phyloP scores from a whole-genome alignment of 2,113 vertebrate species.

The Anthoscopus minutus region DNA sequence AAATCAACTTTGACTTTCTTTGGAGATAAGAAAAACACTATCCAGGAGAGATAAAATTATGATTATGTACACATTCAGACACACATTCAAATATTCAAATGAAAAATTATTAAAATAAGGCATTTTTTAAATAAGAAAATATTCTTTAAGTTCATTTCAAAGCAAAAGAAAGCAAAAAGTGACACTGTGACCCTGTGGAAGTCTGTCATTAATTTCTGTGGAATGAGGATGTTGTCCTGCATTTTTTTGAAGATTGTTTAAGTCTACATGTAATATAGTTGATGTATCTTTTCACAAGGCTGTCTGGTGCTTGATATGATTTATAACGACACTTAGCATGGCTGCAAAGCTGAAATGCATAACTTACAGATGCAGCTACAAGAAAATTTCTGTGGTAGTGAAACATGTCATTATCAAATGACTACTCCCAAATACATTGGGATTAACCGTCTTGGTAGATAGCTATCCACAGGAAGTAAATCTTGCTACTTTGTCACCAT shows the following conservation, averaged over 20 bases:
- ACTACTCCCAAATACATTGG: not conserved
- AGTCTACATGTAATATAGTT: not conserved
- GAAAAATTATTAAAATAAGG: not conserved
- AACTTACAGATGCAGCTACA: not conserved
- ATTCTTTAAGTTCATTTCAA: not conserved
- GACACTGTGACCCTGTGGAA: not conserved
- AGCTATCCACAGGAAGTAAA: not conserved
- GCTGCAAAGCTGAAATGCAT: not conserved
- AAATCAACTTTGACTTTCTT: not conserved
- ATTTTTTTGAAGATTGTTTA: not conserved
- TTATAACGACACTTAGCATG: not conserved
- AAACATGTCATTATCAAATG: not conserved
- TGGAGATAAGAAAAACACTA: not conserved
- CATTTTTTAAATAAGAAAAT: not conserved
- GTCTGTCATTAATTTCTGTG: not conserved
- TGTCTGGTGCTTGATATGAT: not conserved
- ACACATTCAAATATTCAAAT: not conserved
- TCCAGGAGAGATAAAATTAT: not conserved
- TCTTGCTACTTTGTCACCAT: not conserved
- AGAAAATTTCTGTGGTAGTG: not conserved
- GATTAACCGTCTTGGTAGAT: not conserved
- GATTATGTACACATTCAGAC: accelerated
- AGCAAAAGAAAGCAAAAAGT: not conserved
- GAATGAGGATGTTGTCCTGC: not conserved
- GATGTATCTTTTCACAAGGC: not conserved